Base-by-base conservation (phyloP, 2,888 invertebrate genomes). In the Drosophila anomelani region DNA sequence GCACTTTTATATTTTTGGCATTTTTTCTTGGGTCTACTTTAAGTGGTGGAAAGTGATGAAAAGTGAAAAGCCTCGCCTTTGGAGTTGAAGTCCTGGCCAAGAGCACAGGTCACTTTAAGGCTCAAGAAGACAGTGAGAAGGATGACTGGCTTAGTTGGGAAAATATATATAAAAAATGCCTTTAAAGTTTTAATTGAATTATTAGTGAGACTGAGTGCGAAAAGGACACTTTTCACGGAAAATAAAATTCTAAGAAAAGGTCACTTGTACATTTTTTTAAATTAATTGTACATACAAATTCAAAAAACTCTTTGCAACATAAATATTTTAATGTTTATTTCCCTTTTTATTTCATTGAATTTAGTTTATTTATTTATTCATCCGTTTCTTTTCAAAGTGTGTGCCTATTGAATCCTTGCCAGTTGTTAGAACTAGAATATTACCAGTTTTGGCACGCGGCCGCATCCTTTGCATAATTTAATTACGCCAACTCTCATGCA, bases 361-460 rank as follows among this genome's bases (percentile, higher is more conserved):
- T 36, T 5, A 1, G 3, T 8, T 13, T 9, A 1, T 13, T 34
- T 20, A 15, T 3, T 15, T 34, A 9, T 20, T 5, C 9, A 5
- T 20, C 23, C 13, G 13, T 34, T 51, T 32, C 3, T 44, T 61
- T 44, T 26, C 6, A 29, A 20, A 44, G 47, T 20, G 34, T 34
- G 15, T 12, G 26, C 34, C 34, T 77, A 84, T 88, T 88, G 88
- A 88, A 84, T 72, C 66, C 68, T 82, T 85, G 87, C 88, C 88
- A 87, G 87, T 77, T 83, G 66, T 63, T 80, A 83, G 51, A 87
- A 82, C 84, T 81, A 77, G 79, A 79, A 79, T 77, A 87, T 84
- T 84, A 76, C 79, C 79, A 81, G 77, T 87, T 87, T 82, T 86
- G 85, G 85, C 85, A 85, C 79, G 83, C 84, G 71, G 80, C 76